Base-by-base conservation (phyloP, 2,888 invertebrate species). In the Pseudococcus jackbeardsleyi region DNA sequence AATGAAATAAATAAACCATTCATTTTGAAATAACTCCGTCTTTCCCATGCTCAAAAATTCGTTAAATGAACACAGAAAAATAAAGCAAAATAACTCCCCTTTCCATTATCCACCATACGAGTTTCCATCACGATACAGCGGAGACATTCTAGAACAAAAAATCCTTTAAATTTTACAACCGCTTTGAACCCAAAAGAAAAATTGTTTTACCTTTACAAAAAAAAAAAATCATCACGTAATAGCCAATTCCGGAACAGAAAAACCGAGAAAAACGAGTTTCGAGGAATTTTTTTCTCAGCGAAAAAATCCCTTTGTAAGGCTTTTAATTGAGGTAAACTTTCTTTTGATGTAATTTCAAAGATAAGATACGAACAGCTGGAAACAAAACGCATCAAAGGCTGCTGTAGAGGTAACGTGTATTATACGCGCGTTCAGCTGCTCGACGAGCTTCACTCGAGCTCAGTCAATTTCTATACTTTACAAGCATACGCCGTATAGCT, bases 321-420 rank as follows among this genome's bases (percentile, higher is more conserved):
- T 79, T 72, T 33, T 79, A 79, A 79, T 79, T 79, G 42, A 79
- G 79, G 79, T 79, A 79, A 79, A 79, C 79, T 79, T 46, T 42
- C 42, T 46, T 79, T 79, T 79, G 79, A 79, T 79, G 79, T 79
- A 79, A 39, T 79, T 79, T 79, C 79, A 79, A 79, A 79, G 79
- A 79, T 79, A 79, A 79, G 79, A 79, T 79, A 42, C n/a, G 79
- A 79, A 79, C 79, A 79, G 79, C 79, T 79, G 79, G 79, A 79
- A 79, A 79, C 79, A 79, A 79, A 79, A 79, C 42, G 79, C 22
- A 79, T 79, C 79, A 79, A 79, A 79, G 79, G 42, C 42, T 46
- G 39, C n/a, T n/a, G 26, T 33, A 33, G 26, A 33, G 26, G 42
- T 46, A 79, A 42, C 79, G 79, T 79, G 42, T 79, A 79, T 33